Base-by-base conservation (phyloP, 2,888 invertebrate species). In the Apamea crenata region DNA sequence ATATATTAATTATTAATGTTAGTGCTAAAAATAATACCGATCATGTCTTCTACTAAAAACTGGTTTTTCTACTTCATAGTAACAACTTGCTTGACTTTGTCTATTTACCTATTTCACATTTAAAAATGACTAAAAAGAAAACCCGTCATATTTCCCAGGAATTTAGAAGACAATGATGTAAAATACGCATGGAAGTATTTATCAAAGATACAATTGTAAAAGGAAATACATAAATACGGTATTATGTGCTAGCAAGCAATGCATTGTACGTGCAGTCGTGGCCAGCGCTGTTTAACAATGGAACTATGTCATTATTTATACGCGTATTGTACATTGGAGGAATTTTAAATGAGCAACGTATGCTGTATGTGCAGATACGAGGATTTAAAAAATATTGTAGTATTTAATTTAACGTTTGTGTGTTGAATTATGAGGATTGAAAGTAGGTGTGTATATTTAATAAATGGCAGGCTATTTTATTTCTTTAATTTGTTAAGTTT, bases 231-330 rank as follows among this genome's bases (percentile, higher is more conserved):
- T 75, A 71, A 70, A 81, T 68, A 29, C 21, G 36, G 18, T 66
- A 68, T 66, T 71, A 63, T 84, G 59, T 71, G 53, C 72, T 68
- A 53, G 40, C 44, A 14, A 56, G 76, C 76, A 78, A 68, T 80
- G 74, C 80, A 81, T 87, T 80, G 77, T 80, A 81, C 61, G 67
- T 73, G 80, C 59, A 78, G 68, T 71, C 47, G 56, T 50, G 32
- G 53, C 75, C 47, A 65, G 73, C 71, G 36, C 71, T 72, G 68
- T 77, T 70, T 86, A 82, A 87, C 88, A 87, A 86, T 81, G 74
- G 67, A 79, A 80, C 81, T 79, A 78, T 80, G 56, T 61, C 72
- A 81, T 82, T 85, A 85, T 85, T 82, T 86, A 79, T 79, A 74
- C 79, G 40, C 69, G 71, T 50, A 77, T 81, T 77, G 77, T 87